Conservation (phyloP, 2,888 invertebrate species). For the Sphecodes monilicornis region DNA sequence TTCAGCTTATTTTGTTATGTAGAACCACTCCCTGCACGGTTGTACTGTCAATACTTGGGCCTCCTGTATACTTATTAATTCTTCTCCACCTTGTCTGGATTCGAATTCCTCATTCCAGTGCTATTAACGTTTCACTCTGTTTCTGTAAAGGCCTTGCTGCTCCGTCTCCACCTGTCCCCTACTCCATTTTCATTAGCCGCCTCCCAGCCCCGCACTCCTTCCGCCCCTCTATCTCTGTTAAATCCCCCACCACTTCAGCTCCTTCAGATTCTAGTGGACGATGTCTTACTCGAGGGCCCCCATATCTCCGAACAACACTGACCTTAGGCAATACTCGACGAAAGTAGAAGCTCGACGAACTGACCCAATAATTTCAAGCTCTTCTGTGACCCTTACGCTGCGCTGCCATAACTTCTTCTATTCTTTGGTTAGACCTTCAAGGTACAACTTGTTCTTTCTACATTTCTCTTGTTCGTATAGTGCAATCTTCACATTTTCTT, state of each 20-base stretch:
- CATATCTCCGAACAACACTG: neutral
- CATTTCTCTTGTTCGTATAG: neutral
- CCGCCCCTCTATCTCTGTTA: neutral
- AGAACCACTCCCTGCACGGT: too few relatives aligned
- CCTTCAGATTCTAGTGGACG: neutral
- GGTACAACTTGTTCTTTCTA: neutral
- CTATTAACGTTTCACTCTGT: neutral
- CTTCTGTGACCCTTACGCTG: neutral
- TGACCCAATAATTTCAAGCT: neutral
- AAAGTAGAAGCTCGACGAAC: neutral
- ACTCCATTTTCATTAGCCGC: conserved; percentile 1
- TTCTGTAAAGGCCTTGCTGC: neutral
- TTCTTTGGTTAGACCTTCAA: too few relatives aligned
- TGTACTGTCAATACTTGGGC: too few relatives aligned
- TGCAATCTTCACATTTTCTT: neutral
- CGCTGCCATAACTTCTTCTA: too few relatives aligned
- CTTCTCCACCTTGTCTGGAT: neutral
- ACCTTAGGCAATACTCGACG: neutral
- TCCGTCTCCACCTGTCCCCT: neutral
- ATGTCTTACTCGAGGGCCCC: neutral
- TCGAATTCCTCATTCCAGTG: neutral
- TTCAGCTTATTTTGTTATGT: too few relatives aligned
- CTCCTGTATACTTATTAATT: too few relatives aligned
- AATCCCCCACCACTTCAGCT: neutral
- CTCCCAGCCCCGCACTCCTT: neutral